Evolutionary conservation across 2,888 invertebrate species (phyloP).

Genomic region (Zygaena filipendulae): DNA sequence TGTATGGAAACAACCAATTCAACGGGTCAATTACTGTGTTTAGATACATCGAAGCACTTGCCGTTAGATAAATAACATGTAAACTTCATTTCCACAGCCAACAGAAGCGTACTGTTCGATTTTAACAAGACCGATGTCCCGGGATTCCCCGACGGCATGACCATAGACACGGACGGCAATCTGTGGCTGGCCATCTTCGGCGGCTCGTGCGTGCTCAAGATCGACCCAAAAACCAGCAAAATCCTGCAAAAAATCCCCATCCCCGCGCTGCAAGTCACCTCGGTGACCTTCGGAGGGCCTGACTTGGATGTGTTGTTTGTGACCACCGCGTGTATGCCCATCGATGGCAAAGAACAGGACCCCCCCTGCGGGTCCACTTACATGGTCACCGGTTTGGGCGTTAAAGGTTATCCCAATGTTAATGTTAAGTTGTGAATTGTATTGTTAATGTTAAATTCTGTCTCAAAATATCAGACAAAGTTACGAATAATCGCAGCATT

Average conservation of each 20-base stretch:
- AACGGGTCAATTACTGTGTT: too few species aligned
- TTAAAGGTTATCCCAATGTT: constrained; percentile 55
- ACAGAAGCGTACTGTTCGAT: too few species aligned
- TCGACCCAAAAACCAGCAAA: constrained; percentile 64
- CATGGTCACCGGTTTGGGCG: constrained; percentile 71
- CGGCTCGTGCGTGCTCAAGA: constrained; percentile 66
- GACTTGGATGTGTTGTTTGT: constrained; percentile 76
- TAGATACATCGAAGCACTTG: too few species aligned
- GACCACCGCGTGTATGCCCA: constrained; percentile 59
- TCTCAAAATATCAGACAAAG: background rate
- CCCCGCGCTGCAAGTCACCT: constrained; percentile 73
- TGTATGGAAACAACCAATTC: too few species aligned
- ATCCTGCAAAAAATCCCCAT: constrained; percentile 68
- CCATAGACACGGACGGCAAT: constrained; percentile 79
- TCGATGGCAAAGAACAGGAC: constrained; percentile 35
- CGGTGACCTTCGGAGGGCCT: constrained; percentile 78
- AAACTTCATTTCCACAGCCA: too few species aligned
- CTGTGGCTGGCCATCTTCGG: constrained; percentile 80
- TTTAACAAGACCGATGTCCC: constrained; percentile 45
- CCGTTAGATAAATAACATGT: too few species aligned
- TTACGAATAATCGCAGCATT: too few species aligned
- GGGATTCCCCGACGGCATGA: constrained; percentile 75
- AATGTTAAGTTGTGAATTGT: constrained; percentile 30
- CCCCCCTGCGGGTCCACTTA: constrained; percentile 71
- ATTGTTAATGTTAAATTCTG: constrained; percentile 12